phyloP scores from a whole-genome alignment of 2,113 vertebrate species.

The Condylura cristata region DNA sequence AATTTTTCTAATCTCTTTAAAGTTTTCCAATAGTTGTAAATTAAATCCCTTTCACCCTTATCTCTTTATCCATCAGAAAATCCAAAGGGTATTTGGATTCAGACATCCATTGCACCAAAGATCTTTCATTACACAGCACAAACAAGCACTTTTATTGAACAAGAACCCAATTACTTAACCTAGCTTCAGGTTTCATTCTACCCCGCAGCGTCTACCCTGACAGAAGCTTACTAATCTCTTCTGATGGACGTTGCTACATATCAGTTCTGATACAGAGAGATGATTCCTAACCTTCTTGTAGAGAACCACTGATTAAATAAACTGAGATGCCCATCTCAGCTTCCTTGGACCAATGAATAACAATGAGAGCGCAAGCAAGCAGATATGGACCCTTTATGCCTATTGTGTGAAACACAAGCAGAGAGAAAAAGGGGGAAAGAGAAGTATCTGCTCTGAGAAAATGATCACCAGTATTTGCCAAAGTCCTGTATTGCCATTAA shows the following conservation, averaged over 20 bases:
- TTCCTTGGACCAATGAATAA: constrained; percentile 93
- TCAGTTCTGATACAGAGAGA: constrained; percentile 86
- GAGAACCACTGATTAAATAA: constrained; percentile 94
- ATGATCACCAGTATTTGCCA: neutral
- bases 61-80: constrained; percentile 87
- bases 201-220: constrained; percentile 87
- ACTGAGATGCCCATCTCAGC: constrained; percentile 90
- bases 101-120: constrained; percentile 83
- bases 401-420: constrained; percentile 62
- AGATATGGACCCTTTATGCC: constrained; percentile 70
- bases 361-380: constrained; percentile 88
- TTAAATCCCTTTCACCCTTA: constrained; percentile 87
- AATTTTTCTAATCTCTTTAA: constrained; percentile 86
- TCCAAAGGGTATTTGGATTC: constrained; percentile 88
- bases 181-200: constrained; percentile 90
- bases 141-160: constrained; percentile 93
- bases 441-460: constrained; percentile 55
- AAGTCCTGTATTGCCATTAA: neutral
- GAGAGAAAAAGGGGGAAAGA: constrained; percentile 60
- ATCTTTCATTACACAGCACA: constrained; percentile 88
- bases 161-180: constrained; percentile 98
- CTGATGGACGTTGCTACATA: constrained; percentile 88
- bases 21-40: constrained; percentile 87
- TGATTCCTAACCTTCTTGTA: constrained; percentile 88
- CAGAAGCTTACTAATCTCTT: constrained; percentile 93